Evolutionary conservation across 2,888 invertebrate genomes (phyloP).

Genomic region (Acanthococcus lagerstroemiae): DNA sequence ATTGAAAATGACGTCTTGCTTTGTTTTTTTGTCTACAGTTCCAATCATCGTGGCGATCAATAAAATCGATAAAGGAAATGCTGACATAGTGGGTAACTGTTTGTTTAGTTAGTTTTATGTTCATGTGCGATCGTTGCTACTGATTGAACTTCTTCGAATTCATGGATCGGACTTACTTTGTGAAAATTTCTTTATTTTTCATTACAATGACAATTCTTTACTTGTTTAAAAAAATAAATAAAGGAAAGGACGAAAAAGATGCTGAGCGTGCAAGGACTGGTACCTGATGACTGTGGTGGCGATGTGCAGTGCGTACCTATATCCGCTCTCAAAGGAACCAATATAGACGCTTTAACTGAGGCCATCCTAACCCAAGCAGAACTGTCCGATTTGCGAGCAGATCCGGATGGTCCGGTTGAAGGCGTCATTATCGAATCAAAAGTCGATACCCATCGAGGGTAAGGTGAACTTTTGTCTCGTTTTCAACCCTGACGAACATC

Average conservation of each 20-base stretch:
- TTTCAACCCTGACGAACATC: too few species aligned
- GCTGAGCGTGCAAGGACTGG: slow-evolving; percentile 65
- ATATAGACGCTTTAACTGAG: slow-evolving; percentile 68
- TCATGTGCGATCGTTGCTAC: background rate
- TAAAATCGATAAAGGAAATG: slow-evolving; percentile 89
- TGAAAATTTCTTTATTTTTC: too few species aligned
- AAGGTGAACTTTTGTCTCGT: too few species aligned
- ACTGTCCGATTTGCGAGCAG: slow-evolving; percentile 73
- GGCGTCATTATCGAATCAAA: slow-evolving; percentile 83
- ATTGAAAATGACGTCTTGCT: too few species aligned
- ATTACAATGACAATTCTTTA: too few species aligned
- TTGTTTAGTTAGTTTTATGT: background rate
- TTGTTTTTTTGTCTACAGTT: slow-evolving; percentile 50
- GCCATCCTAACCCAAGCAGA: slow-evolving; percentile 76
- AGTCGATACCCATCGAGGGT: slow-evolving; percentile 57
- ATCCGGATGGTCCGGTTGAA: slow-evolving; percentile 74
- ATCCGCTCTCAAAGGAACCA: slow-evolving; percentile 76
- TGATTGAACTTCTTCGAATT: background rate
- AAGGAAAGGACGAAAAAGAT: slow-evolving; percentile 64
- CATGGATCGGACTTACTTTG: background rate
- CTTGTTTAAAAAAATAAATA: too few species aligned
- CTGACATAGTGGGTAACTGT: slow-evolving; percentile 65
- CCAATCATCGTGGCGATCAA: slow-evolving; percentile 95
- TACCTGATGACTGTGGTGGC: slow-evolving; percentile 80
- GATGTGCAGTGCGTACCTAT: slow-evolving; percentile 84